Base-by-base conservation (phyloP, 2,113 vertebrate genomes). In the Zeus faber region DNA sequence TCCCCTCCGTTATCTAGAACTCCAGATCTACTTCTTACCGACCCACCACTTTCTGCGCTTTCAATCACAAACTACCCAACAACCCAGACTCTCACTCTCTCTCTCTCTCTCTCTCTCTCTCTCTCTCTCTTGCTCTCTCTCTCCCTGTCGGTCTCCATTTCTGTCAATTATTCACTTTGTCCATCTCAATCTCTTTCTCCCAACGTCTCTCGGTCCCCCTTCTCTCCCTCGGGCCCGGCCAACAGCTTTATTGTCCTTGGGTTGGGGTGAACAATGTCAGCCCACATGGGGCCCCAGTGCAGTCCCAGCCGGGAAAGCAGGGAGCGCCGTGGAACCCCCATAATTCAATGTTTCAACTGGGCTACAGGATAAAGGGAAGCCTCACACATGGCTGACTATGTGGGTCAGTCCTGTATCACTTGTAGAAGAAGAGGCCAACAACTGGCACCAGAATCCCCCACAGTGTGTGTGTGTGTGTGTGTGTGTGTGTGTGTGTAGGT, bases 311-410 rank as follows among this genome's bases (percentile, higher is more conserved):
- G 73, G 67, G 81, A 76, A 81, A 67, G 67, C 77, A 81, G 72
- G 81, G 67, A 77, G 81, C 66, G 69, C 77, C 67, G 49, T 67
- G 66, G 70, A 83, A 79, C 78, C 81, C 83, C 83, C 81, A 84
- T 85, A 85, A 87, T 84, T 89, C 74, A 88, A 69, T 67, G 87
- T 78, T 85, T 84, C 76, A 58, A 83, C 72, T 65, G 72, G 69
- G 69, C n/a, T 76, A 63, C 9, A 9, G 79, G 63, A 83, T 81
- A 84, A 86, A 84, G 83, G 73, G 72, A 81, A 73, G 83, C 82
- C 89, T 90, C 88, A 91, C 78, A 89, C 72, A 67, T 50, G 79
- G 85, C 66, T 86, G 87, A 67, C 29, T 87, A 90, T 90, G 82
- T 84, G 87, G 89, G 88, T 85, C 85, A 91, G 82, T 55, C 85